These are phyloP conservation scores for Drosophila neocordata DNA, from an alignment of 1,140 invertebrate genomes.

Conservation along the genomic window DNA sequence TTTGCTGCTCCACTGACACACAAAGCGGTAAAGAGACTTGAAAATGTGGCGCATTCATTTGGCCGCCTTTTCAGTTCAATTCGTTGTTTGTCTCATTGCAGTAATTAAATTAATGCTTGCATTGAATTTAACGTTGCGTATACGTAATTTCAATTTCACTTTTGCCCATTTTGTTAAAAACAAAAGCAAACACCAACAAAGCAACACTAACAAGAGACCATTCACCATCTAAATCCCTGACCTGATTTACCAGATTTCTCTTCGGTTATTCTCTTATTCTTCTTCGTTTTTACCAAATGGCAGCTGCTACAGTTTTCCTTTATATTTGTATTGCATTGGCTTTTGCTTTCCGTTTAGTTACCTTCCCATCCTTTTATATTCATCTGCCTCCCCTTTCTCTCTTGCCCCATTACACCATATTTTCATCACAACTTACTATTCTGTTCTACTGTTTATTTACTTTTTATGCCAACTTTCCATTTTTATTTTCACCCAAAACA, in stretches of 20 bases:
- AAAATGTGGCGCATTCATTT: conserved; percentile 53
- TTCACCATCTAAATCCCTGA: conserved; percentile 70
- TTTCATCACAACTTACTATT: conserved; percentile 18
- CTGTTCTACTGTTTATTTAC: conserved; percentile 63
- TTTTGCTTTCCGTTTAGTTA: conserved; percentile 74
- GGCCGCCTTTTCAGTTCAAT: conserved; percentile 58
- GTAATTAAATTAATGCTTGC: conserved; percentile 76
- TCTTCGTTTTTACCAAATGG: conserved; percentile 23
- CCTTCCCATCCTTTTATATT: conserved; percentile 38
- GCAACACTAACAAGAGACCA: conserved; percentile 32
- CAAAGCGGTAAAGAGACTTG: conserved; percentile 50
- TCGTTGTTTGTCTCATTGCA: conserved; percentile 46
- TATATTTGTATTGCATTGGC: conserved; percentile 51
- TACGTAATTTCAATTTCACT: conserved; percentile 72
- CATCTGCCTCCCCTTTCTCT: no score
- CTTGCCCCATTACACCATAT: background rate
- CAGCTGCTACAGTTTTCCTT: background rate
- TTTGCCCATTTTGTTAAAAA: conserved; percentile 22
- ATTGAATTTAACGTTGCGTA: conserved; percentile 51
- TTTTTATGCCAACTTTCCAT: conserved; percentile 77
- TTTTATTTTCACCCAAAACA: conserved; percentile 53
- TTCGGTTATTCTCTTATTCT: conserved; percentile 28
- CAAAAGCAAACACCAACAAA: conserved; percentile 31
- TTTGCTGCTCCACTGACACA: conserved; percentile 70
- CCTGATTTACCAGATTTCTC: conserved; percentile 64